Conservation (phyloP, 1,140 invertebrate genomes). For the Meloidogyne floridensis region DNA sequence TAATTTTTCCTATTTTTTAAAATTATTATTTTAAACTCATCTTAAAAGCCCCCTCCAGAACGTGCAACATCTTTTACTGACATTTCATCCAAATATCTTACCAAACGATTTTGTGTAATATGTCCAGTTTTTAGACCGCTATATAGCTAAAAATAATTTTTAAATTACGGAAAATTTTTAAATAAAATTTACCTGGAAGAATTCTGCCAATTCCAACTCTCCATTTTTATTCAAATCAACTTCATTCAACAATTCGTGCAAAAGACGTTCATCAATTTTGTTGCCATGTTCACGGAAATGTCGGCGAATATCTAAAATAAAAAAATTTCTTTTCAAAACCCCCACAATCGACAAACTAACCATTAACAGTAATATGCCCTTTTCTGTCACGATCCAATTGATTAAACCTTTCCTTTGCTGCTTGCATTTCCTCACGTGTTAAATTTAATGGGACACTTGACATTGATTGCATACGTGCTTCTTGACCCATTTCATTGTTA, state of each 20-base stretch:
- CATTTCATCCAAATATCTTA: constrained; percentile 64
- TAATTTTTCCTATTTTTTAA: background rate
- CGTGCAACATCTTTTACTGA: constrained; percentile 35
- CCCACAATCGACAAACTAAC: constrained; percentile 78
- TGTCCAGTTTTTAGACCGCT: constrained; percentile 63
- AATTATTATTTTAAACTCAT: background rate
- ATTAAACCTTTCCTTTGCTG: constrained; percentile 91
- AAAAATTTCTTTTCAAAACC: constrained; percentile 70
- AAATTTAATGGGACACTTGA: constrained; percentile 87
- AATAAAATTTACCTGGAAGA: constrained; percentile 80
- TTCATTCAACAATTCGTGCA: constrained; percentile 94
- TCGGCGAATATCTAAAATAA: background rate
- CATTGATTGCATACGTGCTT: constrained; percentile 82
- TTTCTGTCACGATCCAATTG: constrained; percentile 91
- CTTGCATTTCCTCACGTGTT: constrained; percentile 87
- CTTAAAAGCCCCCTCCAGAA: constrained; percentile 50
- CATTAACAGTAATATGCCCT: constrained; percentile 95
- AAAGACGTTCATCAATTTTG: constrained; percentile 86
- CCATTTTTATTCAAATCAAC: constrained; percentile 99
- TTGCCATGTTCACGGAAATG: constrained; percentile 83
- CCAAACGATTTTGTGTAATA: constrained; percentile 60
- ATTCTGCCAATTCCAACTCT: constrained; percentile 96
- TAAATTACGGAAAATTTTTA: constrained; percentile 19
- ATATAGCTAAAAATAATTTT: constrained; percentile 58
- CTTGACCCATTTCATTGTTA: constrained; percentile 91